phyloP scores from a whole-genome alignment of 2,888 invertebrate species.

The Drosophila fungiperda region DNA sequence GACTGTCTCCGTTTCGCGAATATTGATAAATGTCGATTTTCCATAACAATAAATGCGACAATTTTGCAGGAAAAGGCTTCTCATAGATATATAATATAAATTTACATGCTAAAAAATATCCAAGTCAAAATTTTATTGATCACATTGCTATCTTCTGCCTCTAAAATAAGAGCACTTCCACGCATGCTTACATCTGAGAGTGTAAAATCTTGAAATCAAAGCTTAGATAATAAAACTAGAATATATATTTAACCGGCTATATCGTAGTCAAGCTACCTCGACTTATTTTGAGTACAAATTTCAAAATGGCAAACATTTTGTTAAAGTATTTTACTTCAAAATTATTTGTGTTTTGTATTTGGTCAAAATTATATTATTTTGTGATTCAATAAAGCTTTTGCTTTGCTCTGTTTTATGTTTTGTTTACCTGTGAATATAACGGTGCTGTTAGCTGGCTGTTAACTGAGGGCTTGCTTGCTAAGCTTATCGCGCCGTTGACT shows the following conservation, averaged over 20 bases:
- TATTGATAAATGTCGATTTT: not conserved
- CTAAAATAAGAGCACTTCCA: not conserved
- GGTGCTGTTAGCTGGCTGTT: constrained; percentile 40
- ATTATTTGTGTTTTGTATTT: not conserved
- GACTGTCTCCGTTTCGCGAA: not conserved
- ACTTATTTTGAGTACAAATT: not conserved
- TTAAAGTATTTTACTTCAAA: not conserved
- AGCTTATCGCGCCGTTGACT: constrained; percentile 63
- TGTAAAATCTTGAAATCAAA: fast-evolving
- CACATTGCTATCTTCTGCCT: not conserved
- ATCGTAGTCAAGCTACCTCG: not conserved
- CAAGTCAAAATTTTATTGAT: not conserved
- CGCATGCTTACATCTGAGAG: not conserved
- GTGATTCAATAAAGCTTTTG: constrained; percentile 13
- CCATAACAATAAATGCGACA: not conserved
- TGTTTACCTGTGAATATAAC: constrained; percentile 65
- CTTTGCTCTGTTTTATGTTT: constrained; percentile 19
- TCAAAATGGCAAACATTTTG: not conserved
- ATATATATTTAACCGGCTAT: not conserved
- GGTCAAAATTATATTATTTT: constrained; percentile 1
- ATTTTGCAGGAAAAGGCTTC: not conserved
- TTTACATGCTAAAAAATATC: not conserved
- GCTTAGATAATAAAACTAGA: not conserved
- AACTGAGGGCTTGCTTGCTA: constrained; percentile 52
- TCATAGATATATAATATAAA: not conserved